Percentiles rank a stretch among this genome's conserved stretches.
Conservation (phyloP, 2,797 vertebrate genomes). For the Hapalemur alaotrensis region DNA sequence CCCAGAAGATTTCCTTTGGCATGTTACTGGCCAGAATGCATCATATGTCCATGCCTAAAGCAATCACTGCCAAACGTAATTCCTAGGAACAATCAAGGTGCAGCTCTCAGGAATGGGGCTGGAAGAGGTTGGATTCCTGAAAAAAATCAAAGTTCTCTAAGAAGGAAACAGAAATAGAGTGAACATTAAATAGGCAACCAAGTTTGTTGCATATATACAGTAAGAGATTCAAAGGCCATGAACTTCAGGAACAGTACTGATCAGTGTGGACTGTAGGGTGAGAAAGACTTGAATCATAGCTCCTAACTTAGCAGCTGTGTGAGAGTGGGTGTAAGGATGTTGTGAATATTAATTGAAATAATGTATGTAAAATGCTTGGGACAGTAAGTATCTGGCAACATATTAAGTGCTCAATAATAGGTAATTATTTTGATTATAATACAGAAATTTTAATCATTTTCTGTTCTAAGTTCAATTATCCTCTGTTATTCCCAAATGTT, state of each 20-base stretch:
- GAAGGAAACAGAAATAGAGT: not conserved
- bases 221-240: not conserved
- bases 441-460: not conserved
- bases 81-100: not conserved
- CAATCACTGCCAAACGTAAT: not conserved
- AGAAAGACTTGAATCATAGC: not conserved
- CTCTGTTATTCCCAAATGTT: not conserved
- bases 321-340: not conserved
- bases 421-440: conserved; percentile 26
- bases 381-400: not conserved
- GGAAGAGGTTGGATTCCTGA: not conserved
- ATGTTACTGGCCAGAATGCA: not conserved
- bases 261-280: not conserved
- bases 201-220: not conserved
- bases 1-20: not conserved
- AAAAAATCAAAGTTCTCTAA: not conserved
- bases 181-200: not conserved
- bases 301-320: not conserved
- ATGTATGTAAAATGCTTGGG: not conserved
- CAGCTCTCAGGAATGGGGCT: not conserved
- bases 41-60: not conserved
- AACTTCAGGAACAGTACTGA: not conserved
- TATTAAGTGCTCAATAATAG: not conserved
- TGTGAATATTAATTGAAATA: not conserved
- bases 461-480: not conserved